These are phyloP conservation scores for Malurus leucopterus DNA, from an alignment of 2,797 vertebrate species.

Conservation along the genomic window DNA sequence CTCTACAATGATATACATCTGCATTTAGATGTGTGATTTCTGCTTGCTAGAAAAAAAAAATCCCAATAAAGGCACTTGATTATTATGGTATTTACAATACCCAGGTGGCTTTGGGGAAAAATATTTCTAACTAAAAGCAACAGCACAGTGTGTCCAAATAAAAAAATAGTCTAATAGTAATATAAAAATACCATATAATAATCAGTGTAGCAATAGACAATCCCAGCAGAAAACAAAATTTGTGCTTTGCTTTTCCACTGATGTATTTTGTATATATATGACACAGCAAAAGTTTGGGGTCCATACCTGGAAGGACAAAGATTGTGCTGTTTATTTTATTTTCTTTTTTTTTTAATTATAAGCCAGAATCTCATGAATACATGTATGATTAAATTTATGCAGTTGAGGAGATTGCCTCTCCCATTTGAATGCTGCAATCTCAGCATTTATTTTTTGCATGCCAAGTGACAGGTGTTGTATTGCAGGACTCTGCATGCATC, in stretches of 20 bases:
- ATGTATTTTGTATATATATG: neutral
- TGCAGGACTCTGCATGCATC: neutral
- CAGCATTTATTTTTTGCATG: neutral
- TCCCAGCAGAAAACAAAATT: neutral
- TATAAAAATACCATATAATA: neutral
- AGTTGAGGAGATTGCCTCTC: neutral
- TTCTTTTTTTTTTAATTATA: neutral
- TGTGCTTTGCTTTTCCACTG: neutral
- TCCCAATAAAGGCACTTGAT: neutral
- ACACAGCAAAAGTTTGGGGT: neutral
- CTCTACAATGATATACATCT: neutral
- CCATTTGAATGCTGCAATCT: neutral
- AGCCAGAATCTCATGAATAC: neutral
- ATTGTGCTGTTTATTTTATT: neutral
- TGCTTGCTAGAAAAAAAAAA: neutral
- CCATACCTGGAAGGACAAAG: neutral
- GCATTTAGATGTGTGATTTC: neutral
- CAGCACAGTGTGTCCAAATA: neutral
- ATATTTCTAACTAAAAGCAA: neutral
- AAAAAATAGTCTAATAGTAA: neutral
- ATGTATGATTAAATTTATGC: neutral
- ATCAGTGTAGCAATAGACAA: neutral
- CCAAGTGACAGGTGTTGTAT: neutral
- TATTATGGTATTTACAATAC: neutral
- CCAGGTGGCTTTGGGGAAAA: neutral